Base-by-base conservation (phyloP, 2,797 vertebrate genomes). In the Propithecus deckenii region DNA sequence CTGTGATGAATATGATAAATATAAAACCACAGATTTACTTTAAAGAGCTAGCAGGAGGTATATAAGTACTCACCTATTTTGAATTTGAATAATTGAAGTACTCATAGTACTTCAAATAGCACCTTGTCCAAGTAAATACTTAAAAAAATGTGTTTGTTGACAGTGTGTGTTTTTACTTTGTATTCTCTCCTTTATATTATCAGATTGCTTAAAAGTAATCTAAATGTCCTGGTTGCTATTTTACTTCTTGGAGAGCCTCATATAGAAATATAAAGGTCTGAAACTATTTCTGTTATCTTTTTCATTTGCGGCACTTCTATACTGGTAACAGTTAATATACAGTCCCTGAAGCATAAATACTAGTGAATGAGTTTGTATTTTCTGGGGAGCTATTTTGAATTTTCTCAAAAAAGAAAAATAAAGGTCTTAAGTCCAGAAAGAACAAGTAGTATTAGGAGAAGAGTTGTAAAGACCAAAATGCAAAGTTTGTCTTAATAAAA, bases 11-110 rank as follows among this genome's bases (percentile, higher is more conserved):
- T 76, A 55, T 63, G 78, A 81, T 61, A 75, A 69, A 65, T 13
- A 76, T 88, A 95, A 90, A 86, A 32, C 15, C 30, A 48, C 15
- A 84, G 43, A 83, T 69, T 85, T 43, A 94, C 63, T 76, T 94
- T 69, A 95, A 80, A 94, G 59, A 52, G 25, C 30, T 80, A 71
- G 12, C 32, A 67, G 48, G 18, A 85, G 38, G 28, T 30, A 10
- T n/a, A 4, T 52, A 84, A 69, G 7, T 67, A 35, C 23, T 90
- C 22, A 15, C 46, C 59, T 75, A 41, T 85, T 86, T 85, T 91
- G 67, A 80, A 96, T 90, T 87, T n/a, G 8, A 57, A 57, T 57
- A 57, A 25, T 57, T 57, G 55, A 57, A 57, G 2, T 88, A 23
- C 71, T 38, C 65, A 5, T 41, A 71, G 28, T 86, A 30, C 43